These are phyloP conservation scores for Mylabris sibirica DNA, from an alignment of 2,888 invertebrate genomes.

Conservation along the genomic window DNA sequence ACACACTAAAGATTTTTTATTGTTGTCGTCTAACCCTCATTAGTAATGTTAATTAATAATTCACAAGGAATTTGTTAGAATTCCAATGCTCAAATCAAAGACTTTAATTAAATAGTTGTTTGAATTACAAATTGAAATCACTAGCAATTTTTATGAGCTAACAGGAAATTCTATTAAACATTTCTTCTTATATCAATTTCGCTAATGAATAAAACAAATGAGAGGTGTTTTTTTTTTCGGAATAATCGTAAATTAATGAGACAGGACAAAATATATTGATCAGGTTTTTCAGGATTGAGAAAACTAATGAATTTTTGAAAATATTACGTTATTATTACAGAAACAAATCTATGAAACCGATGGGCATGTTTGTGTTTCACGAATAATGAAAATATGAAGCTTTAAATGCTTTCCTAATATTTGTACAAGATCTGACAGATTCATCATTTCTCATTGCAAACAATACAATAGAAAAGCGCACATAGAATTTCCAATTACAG, in stretches of 20 bases:
- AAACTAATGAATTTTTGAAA: no score
- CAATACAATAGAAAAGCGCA: no score
- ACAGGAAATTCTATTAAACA: not conserved
- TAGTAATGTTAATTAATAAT: not conserved
- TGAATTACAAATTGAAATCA: slow-evolving; percentile 11
- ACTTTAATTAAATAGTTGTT: slow-evolving; percentile 6
- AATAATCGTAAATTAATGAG: not conserved
- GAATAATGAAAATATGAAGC: not conserved
- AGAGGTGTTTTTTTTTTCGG: no score
- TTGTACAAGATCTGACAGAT: no score
- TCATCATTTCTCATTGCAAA: no score
- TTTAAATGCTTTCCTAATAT: not conserved
- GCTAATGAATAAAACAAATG: not conserved
- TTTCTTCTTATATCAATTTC: not conserved
- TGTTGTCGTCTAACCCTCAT: not conserved
- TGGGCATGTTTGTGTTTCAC: not conserved
- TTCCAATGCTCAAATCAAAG: slow-evolving; percentile 10
- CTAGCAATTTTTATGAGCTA: not conserved
- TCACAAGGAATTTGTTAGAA: not conserved
- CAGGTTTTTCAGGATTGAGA: no score
- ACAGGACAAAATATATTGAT: not conserved
- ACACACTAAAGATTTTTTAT: not conserved
- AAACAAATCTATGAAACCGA: not conserved
- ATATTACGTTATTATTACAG: no score
- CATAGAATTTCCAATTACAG: no score